Conservation (phyloP, 2,113 vertebrate species). For the Triplophysa dalaica region DNA sequence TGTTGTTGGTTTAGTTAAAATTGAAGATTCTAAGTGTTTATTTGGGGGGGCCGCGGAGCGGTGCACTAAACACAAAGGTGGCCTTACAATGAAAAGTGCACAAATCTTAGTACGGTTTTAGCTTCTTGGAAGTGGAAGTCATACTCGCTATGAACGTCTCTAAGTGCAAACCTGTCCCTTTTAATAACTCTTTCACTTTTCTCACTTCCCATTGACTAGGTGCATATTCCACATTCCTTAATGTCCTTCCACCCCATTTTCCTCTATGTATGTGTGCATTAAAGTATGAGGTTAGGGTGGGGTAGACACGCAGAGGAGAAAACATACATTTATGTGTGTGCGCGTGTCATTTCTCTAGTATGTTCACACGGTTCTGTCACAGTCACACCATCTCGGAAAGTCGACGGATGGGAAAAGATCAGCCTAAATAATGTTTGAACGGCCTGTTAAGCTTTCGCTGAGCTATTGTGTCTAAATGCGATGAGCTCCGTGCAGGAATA, state of each 20-base stretch:
- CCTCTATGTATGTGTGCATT: conserved; percentile 32
- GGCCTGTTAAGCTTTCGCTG: not conserved
- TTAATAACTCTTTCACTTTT: conserved; percentile 39
- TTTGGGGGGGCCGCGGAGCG: too few relatives aligned
- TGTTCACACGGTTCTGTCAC: not conserved
- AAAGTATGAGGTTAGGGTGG: conserved; percentile 36
- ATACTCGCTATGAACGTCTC: not conserved
- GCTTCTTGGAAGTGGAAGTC: not conserved
- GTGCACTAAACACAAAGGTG: too few relatives aligned
- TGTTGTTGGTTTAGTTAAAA: too few relatives aligned
- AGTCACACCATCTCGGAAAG: not conserved
- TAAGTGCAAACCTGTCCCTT: conserved; percentile 20
- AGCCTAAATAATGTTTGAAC: not conserved
- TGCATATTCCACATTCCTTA: conserved; percentile 53
- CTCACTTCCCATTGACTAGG: conserved; percentile 34
- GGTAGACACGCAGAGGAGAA: conserved; percentile 33
- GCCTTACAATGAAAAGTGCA: too few relatives aligned
- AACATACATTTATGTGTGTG: conserved; percentile 10
- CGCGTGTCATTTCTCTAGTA: conserved; percentile 6
- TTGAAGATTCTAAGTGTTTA: too few relatives aligned
- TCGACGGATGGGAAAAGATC: not conserved
- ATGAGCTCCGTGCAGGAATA: conserved; percentile 30
- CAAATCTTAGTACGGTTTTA: not conserved
- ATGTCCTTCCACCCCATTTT: conserved; percentile 38
- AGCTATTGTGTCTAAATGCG: not conserved